These are phyloP conservation scores for Homalodisca vitripennis DNA, from an alignment of 1,140 invertebrate species.

Conservation along the genomic window DNA sequence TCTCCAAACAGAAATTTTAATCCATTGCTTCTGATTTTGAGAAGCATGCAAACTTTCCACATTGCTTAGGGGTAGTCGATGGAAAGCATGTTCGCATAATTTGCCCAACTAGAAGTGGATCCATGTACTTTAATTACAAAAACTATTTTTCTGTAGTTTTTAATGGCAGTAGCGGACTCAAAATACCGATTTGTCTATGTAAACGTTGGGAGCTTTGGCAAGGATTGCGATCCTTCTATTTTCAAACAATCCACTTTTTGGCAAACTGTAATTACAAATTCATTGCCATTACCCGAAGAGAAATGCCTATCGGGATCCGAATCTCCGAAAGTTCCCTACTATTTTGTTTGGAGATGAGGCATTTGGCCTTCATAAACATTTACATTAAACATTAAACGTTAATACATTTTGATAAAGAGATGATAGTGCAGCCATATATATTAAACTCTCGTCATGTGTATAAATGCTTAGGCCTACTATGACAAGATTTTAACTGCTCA, in stretches of 20 bases:
- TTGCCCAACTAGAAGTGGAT: slow-evolving; percentile 32
- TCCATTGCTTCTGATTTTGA: slow-evolving; percentile 12
- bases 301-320: slow-evolving; percentile 36
- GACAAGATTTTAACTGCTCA: too few species aligned
- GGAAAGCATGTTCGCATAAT: slow-evolving; percentile 45
- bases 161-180: too few species aligned
- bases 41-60: slow-evolving; percentile 47
- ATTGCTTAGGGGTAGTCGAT: slow-evolving; percentile 51
- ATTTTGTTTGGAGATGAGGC: slow-evolving; percentile 45
- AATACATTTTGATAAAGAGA: too few species aligned
- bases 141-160: slow-evolving; percentile 46
- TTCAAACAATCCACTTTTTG: slow-evolving; percentile 44
- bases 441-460: too few species aligned
- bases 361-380: slow-evolving; percentile 41
- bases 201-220: slow-evolving; percentile 47
- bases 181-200: slow-evolving; percentile 46
- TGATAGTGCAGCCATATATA: too few species aligned
- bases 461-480: too few species aligned
- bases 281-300: slow-evolving; percentile 37
- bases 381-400: too few species aligned
- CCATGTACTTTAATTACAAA: slow-evolving; percentile 37
- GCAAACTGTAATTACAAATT: slow-evolving; percentile 37
- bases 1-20: slow-evolving; percentile 8
- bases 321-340: slow-evolving; percentile 39
- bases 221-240: slow-evolving; percentile 46